These are phyloP conservation scores for Daktulosphaira vitifoliae DNA, from an alignment of 1,140 invertebrate genomes.

Conservation along the genomic window DNA sequence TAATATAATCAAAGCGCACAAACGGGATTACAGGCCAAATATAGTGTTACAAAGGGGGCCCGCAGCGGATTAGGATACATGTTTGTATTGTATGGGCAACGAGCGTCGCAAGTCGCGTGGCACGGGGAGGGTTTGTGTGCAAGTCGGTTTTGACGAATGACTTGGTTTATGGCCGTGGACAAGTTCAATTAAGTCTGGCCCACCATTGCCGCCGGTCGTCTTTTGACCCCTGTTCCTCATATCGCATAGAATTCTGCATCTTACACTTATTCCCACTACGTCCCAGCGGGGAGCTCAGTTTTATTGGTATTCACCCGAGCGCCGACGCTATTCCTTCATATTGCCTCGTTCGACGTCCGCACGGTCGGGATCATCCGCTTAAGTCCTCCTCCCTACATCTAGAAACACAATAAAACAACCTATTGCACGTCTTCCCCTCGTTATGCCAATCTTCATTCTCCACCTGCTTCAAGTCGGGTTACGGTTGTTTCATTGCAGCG, in stretches of 20 bases:
- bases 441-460: constrained; percentile 33
- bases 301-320: constrained; percentile 20
- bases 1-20: constrained; percentile 16
- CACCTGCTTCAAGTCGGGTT: not conserved
- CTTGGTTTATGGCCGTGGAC: constrained; percentile 30
- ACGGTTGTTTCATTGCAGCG: constrained; percentile 28
- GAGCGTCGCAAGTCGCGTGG: not conserved
- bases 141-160: constrained; percentile 27
- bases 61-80: too few species aligned
- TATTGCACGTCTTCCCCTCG: constrained; percentile 34
- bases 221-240: too few species aligned
- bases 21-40: constrained; percentile 7
- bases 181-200: constrained; percentile 28
- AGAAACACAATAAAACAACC: constrained; percentile 32
- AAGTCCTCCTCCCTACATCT: too few species aligned
- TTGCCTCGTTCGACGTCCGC: not conserved
- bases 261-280: too few species aligned
- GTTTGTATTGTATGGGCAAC: too few species aligned
- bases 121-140: too few species aligned
- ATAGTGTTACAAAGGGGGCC: not conserved
- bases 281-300: not conserved
- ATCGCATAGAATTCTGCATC: too few species aligned
- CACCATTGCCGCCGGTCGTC: not conserved
- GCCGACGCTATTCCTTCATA: not conserved
- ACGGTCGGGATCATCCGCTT: constrained; percentile 6